A percentile compares a stretch with the other conserved stretches of the same genome.
phyloP scores from a whole-genome alignment of 2,888 invertebrate genomes.

The Drosophila cognata region DNA sequence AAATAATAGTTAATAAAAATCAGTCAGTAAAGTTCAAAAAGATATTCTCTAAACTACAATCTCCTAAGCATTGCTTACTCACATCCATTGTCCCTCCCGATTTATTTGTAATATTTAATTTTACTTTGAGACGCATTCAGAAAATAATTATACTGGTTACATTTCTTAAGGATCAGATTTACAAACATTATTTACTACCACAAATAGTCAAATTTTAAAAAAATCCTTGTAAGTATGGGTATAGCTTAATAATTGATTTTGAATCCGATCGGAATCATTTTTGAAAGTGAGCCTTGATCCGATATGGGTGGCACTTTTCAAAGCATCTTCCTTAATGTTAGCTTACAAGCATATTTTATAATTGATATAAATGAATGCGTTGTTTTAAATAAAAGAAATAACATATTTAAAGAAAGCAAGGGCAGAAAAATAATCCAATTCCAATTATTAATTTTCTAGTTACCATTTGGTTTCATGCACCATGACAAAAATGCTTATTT shows the following conservation, averaged over 20 bases:
- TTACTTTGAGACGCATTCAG: background rate
- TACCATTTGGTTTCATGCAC: constrained; percentile 8
- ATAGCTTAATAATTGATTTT: background rate
- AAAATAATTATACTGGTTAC: background rate
- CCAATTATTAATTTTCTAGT: background rate
- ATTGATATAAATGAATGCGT: background rate
- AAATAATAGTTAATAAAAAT: background rate
- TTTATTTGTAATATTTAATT: background rate
- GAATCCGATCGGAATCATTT: background rate
- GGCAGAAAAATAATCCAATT: background rate
- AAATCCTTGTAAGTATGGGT: background rate
- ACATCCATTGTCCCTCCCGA: background rate
- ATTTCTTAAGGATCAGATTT: background rate
- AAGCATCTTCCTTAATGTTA: background rate
- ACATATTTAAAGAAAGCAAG: background rate
- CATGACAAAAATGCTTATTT: background rate
- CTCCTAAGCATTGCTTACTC: background rate
- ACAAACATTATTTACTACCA: background rate
- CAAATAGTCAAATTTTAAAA: background rate
- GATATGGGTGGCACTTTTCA: background rate
- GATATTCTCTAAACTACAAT: background rate
- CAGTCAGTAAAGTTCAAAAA: background rate
- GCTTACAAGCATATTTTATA: background rate
- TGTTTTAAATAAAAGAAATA: background rate
- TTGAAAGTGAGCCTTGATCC: background rate